These are phyloP conservation scores for Sebastes schlegelii DNA, from an alignment of 2,113 vertebrate species.

Conservation along the genomic window DNA sequence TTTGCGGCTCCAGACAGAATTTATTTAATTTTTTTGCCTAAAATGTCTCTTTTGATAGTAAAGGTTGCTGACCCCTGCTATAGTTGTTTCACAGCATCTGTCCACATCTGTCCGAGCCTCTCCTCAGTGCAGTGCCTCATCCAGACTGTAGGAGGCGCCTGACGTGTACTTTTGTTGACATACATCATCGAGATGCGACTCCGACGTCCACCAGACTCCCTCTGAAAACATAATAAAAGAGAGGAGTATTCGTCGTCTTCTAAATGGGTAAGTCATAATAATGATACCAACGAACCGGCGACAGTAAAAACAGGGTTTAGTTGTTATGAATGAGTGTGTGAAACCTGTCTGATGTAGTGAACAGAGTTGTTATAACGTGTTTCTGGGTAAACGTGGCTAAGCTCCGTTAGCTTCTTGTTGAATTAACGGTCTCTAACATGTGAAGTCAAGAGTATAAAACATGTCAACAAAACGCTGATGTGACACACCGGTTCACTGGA, in stretches of 20 bases:
- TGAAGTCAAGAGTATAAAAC: not conserved
- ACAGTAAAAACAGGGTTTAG: not conserved
- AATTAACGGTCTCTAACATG: not conserved
- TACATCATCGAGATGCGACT: constrained; percentile 67
- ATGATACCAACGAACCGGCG: not conserved
- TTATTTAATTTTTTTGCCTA: too few species aligned
- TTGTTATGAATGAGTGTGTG: not conserved
- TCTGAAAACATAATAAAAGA: constrained; percentile 16
- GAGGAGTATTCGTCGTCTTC: not conserved
- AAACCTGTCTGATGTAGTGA: not conserved
- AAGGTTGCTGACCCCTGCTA: too few species aligned
- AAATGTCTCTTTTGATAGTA: too few species aligned
- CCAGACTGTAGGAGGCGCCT: constrained; percentile 25
- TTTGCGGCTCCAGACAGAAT: too few species aligned
- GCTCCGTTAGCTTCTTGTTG: not conserved
- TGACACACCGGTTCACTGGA: too few species aligned
- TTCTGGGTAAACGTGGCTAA: not conserved
- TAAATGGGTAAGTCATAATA: constrained; percentile 46
- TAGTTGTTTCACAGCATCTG: not conserved
- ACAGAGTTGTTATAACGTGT: not conserved
- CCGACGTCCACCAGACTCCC: not conserved
- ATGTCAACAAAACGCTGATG: not conserved
- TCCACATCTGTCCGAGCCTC: not conserved
- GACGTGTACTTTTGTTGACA: constrained; percentile 11
- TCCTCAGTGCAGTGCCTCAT: not conserved